Evolutionary conservation across 2,113 vertebrate species (phyloP).

Genomic region (Tapirus terrestris): DNA sequence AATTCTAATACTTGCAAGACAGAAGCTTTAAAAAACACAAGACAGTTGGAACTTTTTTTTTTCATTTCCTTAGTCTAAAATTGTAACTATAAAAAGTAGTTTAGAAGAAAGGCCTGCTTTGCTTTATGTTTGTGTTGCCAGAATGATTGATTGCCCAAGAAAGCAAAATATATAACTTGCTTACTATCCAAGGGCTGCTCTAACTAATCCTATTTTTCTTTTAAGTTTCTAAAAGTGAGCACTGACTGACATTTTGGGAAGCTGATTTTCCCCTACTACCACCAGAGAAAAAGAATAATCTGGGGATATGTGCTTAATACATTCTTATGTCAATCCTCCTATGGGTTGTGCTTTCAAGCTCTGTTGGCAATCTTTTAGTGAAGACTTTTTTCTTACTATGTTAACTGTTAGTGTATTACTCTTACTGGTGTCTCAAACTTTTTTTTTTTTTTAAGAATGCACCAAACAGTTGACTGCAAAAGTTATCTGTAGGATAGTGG

Average conservation of each 20-base stretch:
- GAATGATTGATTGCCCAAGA: constrained; percentile 47
- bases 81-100: constrained; percentile 59
- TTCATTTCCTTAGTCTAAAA: constrained; percentile 45
- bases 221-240: constrained; percentile 24
- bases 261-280: background rate
- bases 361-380: background rate
- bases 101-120: constrained; percentile 53
- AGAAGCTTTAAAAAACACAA: constrained; percentile 63
- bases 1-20: constrained; percentile 61
- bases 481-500: background rate
- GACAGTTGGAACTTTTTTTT: too few species aligned
- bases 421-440: background rate
- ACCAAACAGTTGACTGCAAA: background rate
- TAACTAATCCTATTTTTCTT: background rate
- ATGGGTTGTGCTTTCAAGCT: background rate
- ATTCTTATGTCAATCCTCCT: background rate
- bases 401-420: constrained; percentile 17
- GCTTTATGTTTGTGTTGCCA: constrained; percentile 53
- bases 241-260: constrained; percentile 22
- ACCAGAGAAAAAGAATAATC: background rate
- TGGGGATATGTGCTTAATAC: constrained; percentile 17
- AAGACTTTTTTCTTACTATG: background rate
- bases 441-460: background rate
- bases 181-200: background rate
- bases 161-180: constrained; percentile 35